phyloP scores from a whole-genome alignment of 2,113 vertebrate species.

The Pongo abelii region DNA sequence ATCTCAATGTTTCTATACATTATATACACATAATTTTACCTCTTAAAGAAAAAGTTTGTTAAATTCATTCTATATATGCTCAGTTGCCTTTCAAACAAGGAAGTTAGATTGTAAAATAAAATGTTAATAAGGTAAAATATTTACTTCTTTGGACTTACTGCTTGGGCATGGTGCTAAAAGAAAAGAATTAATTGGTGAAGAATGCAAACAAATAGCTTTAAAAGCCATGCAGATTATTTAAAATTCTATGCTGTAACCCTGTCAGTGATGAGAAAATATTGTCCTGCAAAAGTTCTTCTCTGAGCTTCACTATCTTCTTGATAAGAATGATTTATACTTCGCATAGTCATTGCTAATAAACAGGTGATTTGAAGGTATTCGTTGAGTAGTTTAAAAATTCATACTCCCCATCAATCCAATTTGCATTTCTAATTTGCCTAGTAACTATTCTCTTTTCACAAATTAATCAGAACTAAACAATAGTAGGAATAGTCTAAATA shows the following conservation, averaged over 20 bases:
- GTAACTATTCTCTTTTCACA: not conserved
- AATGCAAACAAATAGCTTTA: not conserved
- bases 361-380: not conserved
- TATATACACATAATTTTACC: not conserved
- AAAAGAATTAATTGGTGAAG: not conserved
- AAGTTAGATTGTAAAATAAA: not conserved
- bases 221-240: not conserved
- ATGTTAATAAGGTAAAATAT: slow-evolving; percentile 10
- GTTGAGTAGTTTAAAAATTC: not conserved
- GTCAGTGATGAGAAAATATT: not conserved
- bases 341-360: not conserved
- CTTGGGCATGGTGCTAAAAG: not conserved
- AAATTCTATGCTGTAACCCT: not conserved
- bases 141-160: not conserved
- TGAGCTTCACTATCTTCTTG: not conserved
- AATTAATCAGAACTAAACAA: slow-evolving; percentile 17
- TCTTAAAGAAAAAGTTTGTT: not conserved
- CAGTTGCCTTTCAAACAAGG: not conserved
- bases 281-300: not conserved
- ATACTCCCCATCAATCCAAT: not conserved
- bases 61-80: not conserved
- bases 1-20: not conserved
- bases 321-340: not conserved
- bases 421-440: not conserved
- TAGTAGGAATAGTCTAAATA: not conserved